Base-by-base conservation (phyloP, 2,113 vertebrate genomes). In the Rhodinocichla rosea region DNA sequence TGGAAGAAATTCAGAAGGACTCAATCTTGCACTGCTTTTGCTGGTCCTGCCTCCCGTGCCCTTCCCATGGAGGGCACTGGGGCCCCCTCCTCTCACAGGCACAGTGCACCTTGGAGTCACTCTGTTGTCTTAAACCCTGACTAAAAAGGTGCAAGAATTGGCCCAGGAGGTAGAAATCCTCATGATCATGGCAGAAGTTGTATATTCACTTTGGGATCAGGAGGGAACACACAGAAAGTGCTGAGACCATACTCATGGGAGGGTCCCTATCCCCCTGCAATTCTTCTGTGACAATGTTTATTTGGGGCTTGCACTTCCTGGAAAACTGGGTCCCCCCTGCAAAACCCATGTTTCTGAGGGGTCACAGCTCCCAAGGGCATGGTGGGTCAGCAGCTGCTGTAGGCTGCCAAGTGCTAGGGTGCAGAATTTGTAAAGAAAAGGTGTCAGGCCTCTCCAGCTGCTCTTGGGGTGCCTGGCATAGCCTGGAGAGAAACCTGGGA, bases 1-100 rank as follows among this genome's bases (percentile, higher is more conserved):
- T 97, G 95, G 97, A 97, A 91, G 49, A 28, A 90, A 85, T 65
- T 95, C 95, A 95, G 76, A 52, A 93, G 82, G 87, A 65, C 71
- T 94, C 62, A 64, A 8, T 80, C 84, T 91, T 57, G 16, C 1
- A 11, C 37, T 0, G 27, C 78, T 93, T 88, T 86, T 69, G 60
- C 92, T 83, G 45, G 42, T 89, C 63, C 35, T 79, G 59, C 65
- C 49, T 63, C 15, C 57, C 0, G 0, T 70, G 91, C 60, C 56
- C 68, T 89, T 92, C 68, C 68, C 1, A 0, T 1, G 10, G 26
- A 53, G 50, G 20, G 12, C 13, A 75, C 73, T 0, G 1, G 32
- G 69, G 44, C 30, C 62, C 17, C 71, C 63, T 88, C 35, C n/a
- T 74, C 62, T 76, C 2, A 0, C 3, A 7, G 60, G 84, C 68